Base-by-base conservation (phyloP, 1,140 invertebrate genomes). In the Vanessa atalanta region DNA sequence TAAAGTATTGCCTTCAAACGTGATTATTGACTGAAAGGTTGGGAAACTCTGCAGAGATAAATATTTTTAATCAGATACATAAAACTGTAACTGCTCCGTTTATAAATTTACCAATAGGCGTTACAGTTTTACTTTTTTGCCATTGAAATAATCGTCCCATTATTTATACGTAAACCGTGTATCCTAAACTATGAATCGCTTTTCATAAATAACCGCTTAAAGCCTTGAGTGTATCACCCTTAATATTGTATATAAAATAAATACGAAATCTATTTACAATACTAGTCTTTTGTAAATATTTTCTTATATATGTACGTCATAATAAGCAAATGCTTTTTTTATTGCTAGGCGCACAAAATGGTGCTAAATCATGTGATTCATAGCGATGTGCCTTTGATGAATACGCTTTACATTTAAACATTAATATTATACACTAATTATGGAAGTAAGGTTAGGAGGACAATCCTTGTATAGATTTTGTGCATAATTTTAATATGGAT, bases 161-260 rank as follows among this genome's bases (percentile, higher is more conserved):
- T 31, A 31, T 43, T 43, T 9, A 43, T 11, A 43, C 37, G 7
- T 43, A 23, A 26, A 23, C 23, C 55, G 11, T 23, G 11, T 23
- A 26, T 26, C 55, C 8, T 12, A 26, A 16, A 57, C 6, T 31
- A 31, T 31, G 6, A 31, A 31, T 31, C 26, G 11, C 37, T 43
- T 43, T 43, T 9, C 37, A 61, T 7, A 78, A 82, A 82, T 74
- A 83, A 81, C 70, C 70, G 79, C 79, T 83, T 81, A 72, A 79
- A 78, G 79, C 83, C 73, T 83, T 63, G 86, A 88, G 87, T 88
- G 85, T 86, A 74, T 84, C 87, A 84, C 83, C 87, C 85, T 51
- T 78, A 72, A 80, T 53, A 66, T 67, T 79, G 72, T 78, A 67
- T 76, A 75, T 65, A 55, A 66, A 63, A 15, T 65, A 61, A 74